Conservation (phyloP, 2,113 vertebrate species). For the Genyomyrus donnyi region DNA sequence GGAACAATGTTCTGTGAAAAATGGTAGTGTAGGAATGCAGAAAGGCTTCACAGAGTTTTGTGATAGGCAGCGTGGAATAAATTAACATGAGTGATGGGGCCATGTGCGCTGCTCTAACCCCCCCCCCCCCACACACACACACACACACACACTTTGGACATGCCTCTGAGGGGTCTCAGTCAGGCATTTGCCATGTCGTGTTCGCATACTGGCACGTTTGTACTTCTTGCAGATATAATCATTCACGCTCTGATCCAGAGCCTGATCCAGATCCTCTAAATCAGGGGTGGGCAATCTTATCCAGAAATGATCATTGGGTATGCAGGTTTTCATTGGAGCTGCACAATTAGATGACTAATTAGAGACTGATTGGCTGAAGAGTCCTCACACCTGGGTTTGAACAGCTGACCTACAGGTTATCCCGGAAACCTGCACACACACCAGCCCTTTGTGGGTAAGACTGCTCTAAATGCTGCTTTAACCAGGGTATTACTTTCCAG, state of each 20-base stretch:
- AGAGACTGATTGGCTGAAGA: too few species aligned
- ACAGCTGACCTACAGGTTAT: too few species aligned
- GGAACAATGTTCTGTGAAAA: conserved; percentile 19
- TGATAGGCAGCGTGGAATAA: conserved; percentile 60
- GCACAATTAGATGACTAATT: too few species aligned
- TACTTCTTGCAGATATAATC: neutral
- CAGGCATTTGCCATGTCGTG: neutral
- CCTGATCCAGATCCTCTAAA: too few species aligned
- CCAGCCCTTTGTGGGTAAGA: too few species aligned
- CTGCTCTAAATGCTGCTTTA: neutral
- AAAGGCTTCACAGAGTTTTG: conserved; percentile 43
- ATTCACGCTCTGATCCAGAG: neutral
- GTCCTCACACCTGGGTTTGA: too few species aligned
- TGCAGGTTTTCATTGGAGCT: too few species aligned
- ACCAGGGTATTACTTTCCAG: neutral
- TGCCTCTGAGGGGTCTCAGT: conserved; percentile 45
- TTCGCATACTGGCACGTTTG: neutral
- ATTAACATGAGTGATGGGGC: conserved; percentile 54
- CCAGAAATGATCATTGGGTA: too few species aligned
- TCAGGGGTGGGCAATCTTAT: too few species aligned
- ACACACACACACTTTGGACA: conserved; percentile 37
- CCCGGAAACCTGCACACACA: too few species aligned
- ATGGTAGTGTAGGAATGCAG: conserved; percentile 30
- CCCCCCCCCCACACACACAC: neutral
- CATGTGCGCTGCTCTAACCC: neutral